Evolutionary conservation across 2,888 invertebrate genomes (phyloP), one percentile per base, ranked within the genome.

Genomic region (Seladonia tumulorum): DNA sequence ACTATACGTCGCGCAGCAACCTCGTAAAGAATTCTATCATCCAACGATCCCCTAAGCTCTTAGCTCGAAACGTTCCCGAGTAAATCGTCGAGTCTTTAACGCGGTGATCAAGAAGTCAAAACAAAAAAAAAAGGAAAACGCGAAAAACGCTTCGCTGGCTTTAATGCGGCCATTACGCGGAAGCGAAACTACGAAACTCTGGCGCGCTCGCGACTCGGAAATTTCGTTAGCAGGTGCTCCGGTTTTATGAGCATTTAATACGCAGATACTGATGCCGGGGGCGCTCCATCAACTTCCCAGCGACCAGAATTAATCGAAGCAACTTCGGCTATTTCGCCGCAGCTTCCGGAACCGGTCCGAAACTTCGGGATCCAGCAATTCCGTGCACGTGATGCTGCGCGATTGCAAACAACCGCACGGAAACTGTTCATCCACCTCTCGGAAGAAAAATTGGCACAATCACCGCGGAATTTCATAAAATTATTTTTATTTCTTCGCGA

Each of bases 221-320:
- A 82, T 76, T 79, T 79, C 79, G 76, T 82, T 77, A 82, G 87
- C 86, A 82, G 86, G 86, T 82, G 86, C 66, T 79, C 66, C 66
- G 86, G 76, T 82, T 87, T 87, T 87, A 87, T 82, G 86, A 75
- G 86, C 82, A 82, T 86, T 87, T 82, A 82, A 86, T 87, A 86
- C 81, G 86, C 57, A 66, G 80, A 80, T 74, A 76, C 66, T 35
- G 77, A 83, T 53, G 88, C 90, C 88, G 81, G 79, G 79, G 89
- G 88, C 89, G 91, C 87, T 88, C 89, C 91, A 90, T 92, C 93
- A 90, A 93, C 91, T 92, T 92, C 18, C 66, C 88, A 85, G 91
- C 90, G 92, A 93, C 90, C 90, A 90, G 93, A 90, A 94, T 93
- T 93, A 93, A 93, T 93, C 93, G 92, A 90, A 90, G 90, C 90